Evolutionary conservation across 1,140 invertebrate genomes (phyloP).

Genomic region (Radopholus similis): DNA sequence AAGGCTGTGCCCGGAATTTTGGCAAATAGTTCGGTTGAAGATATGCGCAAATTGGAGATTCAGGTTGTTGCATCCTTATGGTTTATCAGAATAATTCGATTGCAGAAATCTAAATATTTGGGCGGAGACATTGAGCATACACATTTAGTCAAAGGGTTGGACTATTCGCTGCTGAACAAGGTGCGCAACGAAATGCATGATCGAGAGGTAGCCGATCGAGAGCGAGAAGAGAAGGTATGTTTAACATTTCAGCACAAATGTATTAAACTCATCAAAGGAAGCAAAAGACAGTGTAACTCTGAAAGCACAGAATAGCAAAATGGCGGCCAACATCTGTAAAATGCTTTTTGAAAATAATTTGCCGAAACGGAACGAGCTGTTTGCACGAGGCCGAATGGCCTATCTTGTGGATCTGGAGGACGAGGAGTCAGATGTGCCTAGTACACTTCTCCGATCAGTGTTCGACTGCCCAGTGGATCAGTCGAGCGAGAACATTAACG

Average conservation of each 20-base stretch:
- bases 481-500: constrained; percentile 47
- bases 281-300: constrained; percentile 58
- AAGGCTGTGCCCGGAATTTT: background rate
- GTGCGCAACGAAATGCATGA: constrained; percentile 76
- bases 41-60: constrained; percentile 14
- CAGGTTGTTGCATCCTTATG: background rate
- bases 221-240: constrained; percentile 63
- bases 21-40: constrained; percentile 39
- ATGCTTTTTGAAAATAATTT: constrained; percentile 62
- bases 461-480: constrained; percentile 79
- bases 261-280: constrained; percentile 42
- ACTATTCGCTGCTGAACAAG: constrained; percentile 97
- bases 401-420: constrained; percentile 90
- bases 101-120: constrained; percentile 96
- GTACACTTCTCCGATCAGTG: constrained; percentile 87
- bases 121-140: constrained; percentile 99
- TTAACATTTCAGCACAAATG: constrained; percentile 28
- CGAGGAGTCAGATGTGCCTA: constrained; percentile 89
- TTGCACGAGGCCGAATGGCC: constrained; percentile 87
- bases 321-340: constrained; percentile 63
- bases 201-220: constrained; percentile 68
- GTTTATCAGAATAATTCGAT: background rate
- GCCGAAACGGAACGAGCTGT: constrained; percentile 83
- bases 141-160: constrained; percentile 96
- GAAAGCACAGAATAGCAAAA: constrained; percentile 64